These are phyloP conservation scores for Microtus agrestis DNA, from an alignment of 2,797 vertebrate species.

Conservation along the genomic window DNA sequence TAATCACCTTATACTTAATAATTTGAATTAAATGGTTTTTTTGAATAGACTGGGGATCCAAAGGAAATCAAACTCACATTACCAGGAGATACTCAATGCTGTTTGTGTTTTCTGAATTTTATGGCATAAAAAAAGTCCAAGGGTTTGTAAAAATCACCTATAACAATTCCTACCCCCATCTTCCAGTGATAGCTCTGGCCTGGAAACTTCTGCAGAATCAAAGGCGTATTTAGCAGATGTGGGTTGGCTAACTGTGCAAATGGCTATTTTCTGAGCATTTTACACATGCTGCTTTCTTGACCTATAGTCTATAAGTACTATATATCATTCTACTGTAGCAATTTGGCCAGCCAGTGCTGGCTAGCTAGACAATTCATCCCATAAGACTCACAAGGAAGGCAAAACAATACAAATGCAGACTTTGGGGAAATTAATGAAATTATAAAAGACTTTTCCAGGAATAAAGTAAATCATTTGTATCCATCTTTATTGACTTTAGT, in stretches of 20 bases:
- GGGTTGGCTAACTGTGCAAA: slow-evolving; percentile 75
- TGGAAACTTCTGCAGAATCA: slow-evolving; percentile 77
- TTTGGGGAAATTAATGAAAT: slow-evolving; percentile 67
- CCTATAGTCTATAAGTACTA: slow-evolving; percentile 63
- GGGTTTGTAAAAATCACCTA: slow-evolving; percentile 79
- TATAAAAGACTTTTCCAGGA: slow-evolving; percentile 46
- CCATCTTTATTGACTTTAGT: slow-evolving; percentile 25
- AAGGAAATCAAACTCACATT: slow-evolving; percentile 81
- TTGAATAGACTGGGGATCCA: slow-evolving; percentile 72
- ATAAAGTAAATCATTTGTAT: slow-evolving; percentile 46
- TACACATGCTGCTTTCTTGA: slow-evolving; percentile 70
- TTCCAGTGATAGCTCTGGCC: slow-evolving; percentile 78
- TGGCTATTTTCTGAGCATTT: slow-evolving; percentile 50
- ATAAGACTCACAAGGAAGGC: slow-evolving; percentile 69
- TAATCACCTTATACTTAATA: slow-evolving; percentile 85
- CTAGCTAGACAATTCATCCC: slow-evolving; percentile 58
- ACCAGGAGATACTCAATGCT: slow-evolving; percentile 79
- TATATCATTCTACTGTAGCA: slow-evolving; percentile 66
- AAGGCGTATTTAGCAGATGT: slow-evolving; percentile 74
- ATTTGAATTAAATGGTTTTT: slow-evolving; percentile 83
- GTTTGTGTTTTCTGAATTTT: slow-evolving; percentile 83
- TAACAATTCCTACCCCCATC: slow-evolving; percentile 66
- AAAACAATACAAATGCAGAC: slow-evolving; percentile 74
- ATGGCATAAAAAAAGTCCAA: slow-evolving; percentile 79
- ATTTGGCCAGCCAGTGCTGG: slow-evolving; percentile 67